Percentiles rank a stretch among this genome's conserved stretches.
These are phyloP conservation scores for Microctonus brassicae DNA, from an alignment of 2,888 invertebrate species.

Conservation along the genomic window DNA sequence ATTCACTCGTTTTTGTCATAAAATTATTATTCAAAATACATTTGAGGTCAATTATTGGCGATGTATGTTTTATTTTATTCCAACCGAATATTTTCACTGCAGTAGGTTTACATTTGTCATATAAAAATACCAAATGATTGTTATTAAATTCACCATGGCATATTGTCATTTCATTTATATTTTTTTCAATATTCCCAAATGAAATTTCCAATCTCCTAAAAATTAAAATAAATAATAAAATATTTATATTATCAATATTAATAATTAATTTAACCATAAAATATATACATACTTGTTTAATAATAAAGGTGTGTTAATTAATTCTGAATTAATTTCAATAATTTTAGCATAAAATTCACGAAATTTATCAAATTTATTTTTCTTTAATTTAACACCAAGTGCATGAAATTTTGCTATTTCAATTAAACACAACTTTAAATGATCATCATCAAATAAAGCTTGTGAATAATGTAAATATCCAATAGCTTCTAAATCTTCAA, in stretches of 20 bases:
- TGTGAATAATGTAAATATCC: slow-evolving; percentile 49
- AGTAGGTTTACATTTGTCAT: slow-evolving; percentile 49
- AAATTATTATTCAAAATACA: slow-evolving; percentile 43
- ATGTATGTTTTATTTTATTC: slow-evolving; percentile 57
- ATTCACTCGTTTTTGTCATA: background rate
- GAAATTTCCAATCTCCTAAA: background rate
- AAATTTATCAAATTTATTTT: slow-evolving; percentile 49
- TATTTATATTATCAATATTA: slow-evolving; percentile 29
- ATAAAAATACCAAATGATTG: slow-evolving; percentile 52
- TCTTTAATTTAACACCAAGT: slow-evolving; percentile 52
- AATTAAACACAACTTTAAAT: slow-evolving; percentile 52
- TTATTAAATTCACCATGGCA: slow-evolving; percentile 53
- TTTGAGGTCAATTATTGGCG: slow-evolving; percentile 56
- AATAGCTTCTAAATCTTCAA: slow-evolving; percentile 56
- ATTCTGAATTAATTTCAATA: slow-evolving; percentile 44
- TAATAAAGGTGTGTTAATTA: slow-evolving; percentile 18
- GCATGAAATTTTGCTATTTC: slow-evolving; percentile 58
- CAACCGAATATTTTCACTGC: slow-evolving; percentile 60
- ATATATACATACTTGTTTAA: slow-evolving; percentile 36
- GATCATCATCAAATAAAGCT: slow-evolving; percentile 52
- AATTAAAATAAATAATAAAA: background rate
- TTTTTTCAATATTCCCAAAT: slow-evolving; percentile 39
- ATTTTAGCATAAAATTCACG: slow-evolving; percentile 58
- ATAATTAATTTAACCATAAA: background rate
- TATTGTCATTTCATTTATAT: slow-evolving; percentile 49